Evolutionary conservation across 2,888 invertebrate genomes (phyloP).

Genomic region (Lathronympha strigana): DNA sequence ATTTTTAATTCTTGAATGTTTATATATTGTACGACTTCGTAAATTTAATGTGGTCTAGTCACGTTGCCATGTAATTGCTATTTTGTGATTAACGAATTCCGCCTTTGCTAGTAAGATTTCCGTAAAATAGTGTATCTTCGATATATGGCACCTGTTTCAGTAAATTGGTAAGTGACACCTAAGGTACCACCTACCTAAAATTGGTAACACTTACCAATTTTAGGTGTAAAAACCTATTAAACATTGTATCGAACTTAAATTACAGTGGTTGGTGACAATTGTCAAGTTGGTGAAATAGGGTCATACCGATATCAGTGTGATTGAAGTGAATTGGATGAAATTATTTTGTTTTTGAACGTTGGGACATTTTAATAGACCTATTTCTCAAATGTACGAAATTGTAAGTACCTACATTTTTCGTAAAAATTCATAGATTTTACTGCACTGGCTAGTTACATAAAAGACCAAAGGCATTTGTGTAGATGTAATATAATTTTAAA

Average conservation of each 20-base stretch:
- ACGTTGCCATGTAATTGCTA: constrained; percentile 45
- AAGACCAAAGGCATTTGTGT: constrained; percentile 42
- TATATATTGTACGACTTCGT: constrained; percentile 21
- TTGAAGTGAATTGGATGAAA: neutral
- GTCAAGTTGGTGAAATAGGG: neutral
- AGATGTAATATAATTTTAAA: constrained; percentile 36
- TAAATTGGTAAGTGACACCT: no score
- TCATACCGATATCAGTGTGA: neutral
- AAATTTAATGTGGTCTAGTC: constrained; percentile 36
- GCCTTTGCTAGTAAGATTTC: constrained; percentile 40
- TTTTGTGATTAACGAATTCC: constrained; percentile 42
- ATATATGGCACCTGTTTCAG: no score
- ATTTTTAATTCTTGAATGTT: constrained; percentile 7
- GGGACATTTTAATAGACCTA: neutral
- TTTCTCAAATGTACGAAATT: neutral
- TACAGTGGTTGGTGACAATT: no score
- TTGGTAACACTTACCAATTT: no score
- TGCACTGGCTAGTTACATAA: constrained; percentile 10
- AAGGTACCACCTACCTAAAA: no score
- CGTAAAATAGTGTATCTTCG: constrained; percentile 25
- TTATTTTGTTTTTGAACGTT: neutral
- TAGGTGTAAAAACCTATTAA: no score
- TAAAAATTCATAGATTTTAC: neutral
- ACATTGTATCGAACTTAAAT: no score
- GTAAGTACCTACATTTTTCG: neutral